A percentile compares a stretch with the other conserved stretches of the same genome.
Evolutionary conservation across 2,797 vertebrate species (phyloP).

Genomic region (Cynopterus sphinx): DNA sequence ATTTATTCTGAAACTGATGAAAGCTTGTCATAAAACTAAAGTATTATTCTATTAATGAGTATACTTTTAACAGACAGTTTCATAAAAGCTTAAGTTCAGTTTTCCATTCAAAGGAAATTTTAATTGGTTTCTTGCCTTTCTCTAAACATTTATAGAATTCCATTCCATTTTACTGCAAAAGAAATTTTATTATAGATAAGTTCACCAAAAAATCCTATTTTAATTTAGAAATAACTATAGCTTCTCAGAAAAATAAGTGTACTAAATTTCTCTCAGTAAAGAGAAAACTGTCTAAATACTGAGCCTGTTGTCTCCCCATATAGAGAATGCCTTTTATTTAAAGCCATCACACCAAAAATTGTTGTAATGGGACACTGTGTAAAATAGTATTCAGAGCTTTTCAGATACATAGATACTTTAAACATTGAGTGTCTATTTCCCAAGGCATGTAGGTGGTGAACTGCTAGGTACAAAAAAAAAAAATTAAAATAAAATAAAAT

Average conservation of each 20-base stretch:
- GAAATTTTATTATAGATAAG: constrained; percentile 52
- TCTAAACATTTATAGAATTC: constrained; percentile 46
- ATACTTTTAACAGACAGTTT: constrained; percentile 44
- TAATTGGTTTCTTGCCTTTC: constrained; percentile 47
- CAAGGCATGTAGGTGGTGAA: not conserved
- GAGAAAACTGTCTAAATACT: not conserved
- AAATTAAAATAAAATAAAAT: not conserved
- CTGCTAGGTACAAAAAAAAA: not conserved
- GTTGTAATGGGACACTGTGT: not conserved
- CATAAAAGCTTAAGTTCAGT: constrained; percentile 22
- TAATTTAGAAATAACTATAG: constrained; percentile 39
- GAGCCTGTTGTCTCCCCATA: not conserved
- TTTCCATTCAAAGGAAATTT: constrained; percentile 54
- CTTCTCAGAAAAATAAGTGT: not conserved
- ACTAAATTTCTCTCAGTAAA: not conserved
- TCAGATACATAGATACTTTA: not conserved
- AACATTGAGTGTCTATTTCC: not conserved
- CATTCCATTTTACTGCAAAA: constrained; percentile 41
- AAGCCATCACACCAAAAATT: not conserved
- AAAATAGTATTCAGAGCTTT: not conserved
- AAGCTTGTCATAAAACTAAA: not conserved
- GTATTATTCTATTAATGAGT: not conserved
- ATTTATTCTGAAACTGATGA: not conserved
- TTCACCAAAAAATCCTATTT: constrained; percentile 18
- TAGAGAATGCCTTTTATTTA: not conserved